A percentile compares a stretch with the other conserved stretches of the same genome.
Conservation (phyloP, 1,140 invertebrate species). For the Drosophila bocqueti region DNA sequence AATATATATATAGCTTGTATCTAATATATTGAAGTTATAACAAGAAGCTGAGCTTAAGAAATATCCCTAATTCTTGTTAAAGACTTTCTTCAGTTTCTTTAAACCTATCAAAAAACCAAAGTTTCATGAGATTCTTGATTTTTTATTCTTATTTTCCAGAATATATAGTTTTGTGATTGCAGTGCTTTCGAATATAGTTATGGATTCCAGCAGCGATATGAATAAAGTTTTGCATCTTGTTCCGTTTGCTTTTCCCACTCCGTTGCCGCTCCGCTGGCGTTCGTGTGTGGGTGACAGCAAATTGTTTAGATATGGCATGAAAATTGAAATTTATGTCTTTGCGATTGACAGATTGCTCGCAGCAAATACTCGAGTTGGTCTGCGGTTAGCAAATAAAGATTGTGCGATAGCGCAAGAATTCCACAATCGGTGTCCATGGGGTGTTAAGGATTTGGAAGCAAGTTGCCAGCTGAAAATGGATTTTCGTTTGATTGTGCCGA, state of each 20-base stretch:
- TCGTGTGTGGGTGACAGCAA: conserved; percentile 56
- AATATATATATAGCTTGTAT: too few species aligned
- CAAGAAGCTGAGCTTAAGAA: background rate
- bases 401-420: conserved; percentile 28
- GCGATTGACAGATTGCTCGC: conserved; percentile 68
- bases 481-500: conserved; percentile 12
- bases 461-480: conserved; percentile 27
- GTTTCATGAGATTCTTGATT: background rate
- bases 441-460: conserved; percentile 29
- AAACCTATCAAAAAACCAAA: too few species aligned
- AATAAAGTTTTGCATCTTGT: conserved; percentile 72
- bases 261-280: background rate
- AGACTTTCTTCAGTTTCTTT: background rate
- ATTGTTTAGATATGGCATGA: conserved; percentile 80
- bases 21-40: background rate
- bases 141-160: background rate
- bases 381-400: conserved; percentile 59
- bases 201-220: conserved; percentile 60
- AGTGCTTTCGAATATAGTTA: conserved; percentile 33
- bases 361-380: conserved; percentile 40
- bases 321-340: conserved; percentile 82
- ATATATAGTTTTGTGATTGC: background rate
- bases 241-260: conserved; percentile 17
- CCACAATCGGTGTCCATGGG: conserved; percentile 13
- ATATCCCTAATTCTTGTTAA: background rate